These are phyloP conservation scores for Hoplias malabaricus DNA, from an alignment of 2,113 vertebrate species.

Conservation along the genomic window DNA sequence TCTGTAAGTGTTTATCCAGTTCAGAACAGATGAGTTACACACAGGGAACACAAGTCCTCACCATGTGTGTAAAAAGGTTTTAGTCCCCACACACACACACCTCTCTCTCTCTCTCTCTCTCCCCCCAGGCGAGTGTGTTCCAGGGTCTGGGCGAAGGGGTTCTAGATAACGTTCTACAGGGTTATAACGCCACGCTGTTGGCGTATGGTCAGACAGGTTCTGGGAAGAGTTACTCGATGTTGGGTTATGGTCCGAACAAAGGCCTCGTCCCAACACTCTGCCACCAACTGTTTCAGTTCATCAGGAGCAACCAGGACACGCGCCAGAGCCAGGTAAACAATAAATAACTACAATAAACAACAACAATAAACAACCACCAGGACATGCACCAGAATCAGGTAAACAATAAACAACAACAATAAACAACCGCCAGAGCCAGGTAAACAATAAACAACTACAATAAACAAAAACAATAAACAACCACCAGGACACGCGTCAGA, in stretches of 20 bases:
- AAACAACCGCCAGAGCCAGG: no score
- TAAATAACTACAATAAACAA: no score
- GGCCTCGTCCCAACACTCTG: conserved; percentile 79
- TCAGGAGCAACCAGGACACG: conserved; percentile 67
- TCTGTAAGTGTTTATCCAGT: no score
- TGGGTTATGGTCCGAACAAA: conserved; percentile 79
- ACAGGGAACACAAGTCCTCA: no score
- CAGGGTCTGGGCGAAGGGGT: conserved; percentile 76
- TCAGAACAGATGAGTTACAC: no score
- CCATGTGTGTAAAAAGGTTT: no score
- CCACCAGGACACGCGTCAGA: no score
- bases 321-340: conserved; percentile 82
- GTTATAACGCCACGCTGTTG: conserved; percentile 80
- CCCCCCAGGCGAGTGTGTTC: conserved; percentile 74
- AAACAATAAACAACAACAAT: no score
- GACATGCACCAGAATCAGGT: no score
- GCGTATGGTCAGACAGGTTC: conserved; percentile 82
- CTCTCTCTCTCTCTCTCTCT: neutral
- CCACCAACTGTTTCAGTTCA: conserved; percentile 77
- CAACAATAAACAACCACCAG: no score
- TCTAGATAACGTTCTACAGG: conserved; percentile 76
- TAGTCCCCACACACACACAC: neutral
- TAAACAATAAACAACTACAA: no score
- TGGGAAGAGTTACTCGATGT: conserved; percentile 86
- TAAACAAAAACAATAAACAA: no score